Evolutionary conservation across 2,797 vertebrate species (phyloP), one percentile per base, ranked within the genome.

Genomic region (Danio kyathit): DNA sequence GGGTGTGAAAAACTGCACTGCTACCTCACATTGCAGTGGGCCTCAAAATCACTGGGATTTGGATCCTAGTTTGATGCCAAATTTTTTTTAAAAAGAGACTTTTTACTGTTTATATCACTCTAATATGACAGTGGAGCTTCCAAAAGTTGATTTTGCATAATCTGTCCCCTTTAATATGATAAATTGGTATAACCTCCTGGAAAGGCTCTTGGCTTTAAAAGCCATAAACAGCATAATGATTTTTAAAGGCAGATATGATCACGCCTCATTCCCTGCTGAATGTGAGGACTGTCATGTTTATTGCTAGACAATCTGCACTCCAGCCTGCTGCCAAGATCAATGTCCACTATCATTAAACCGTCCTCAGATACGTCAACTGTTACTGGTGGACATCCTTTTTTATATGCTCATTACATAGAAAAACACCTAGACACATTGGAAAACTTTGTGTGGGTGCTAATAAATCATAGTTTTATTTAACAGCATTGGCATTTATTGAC

Each of bases 321-420:
- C 10, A 71, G 11, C 51, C 38, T 13, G 29, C 38, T 71, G n/a
- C 69, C 69, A 44, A 43, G n/a, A 57, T 14, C 70, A 72, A 56
- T 65, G 80, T 88, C 76, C 67, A 82, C 81, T 88, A 86, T 85
- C 87, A 87, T 88, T 46, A 46, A 54, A 70, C 81, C 29, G 29
- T 29, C 81, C 85, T 87, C 84, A 75, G 85, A n/a, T 85, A 86
- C 86, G 86, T 88, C 87, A 88, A 87, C 87, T 84, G 78, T 86
- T 7, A 54, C 29, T 76, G 40, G 11, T 57, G 17, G 12, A 57
- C 16, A 12, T 54, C 6, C 40, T 21, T 57, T 66, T 19, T 66
- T 1, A 21, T 41, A 48, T 17, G 48, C 11, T 17, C 6, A 41
- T n/a, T 1, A 38, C 38, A 29, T 38, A 38, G 5, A 7, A 14